These are phyloP conservation scores for Triplophysa rosa DNA, from an alignment of 2,113 vertebrate genomes.

Conservation along the genomic window DNA sequence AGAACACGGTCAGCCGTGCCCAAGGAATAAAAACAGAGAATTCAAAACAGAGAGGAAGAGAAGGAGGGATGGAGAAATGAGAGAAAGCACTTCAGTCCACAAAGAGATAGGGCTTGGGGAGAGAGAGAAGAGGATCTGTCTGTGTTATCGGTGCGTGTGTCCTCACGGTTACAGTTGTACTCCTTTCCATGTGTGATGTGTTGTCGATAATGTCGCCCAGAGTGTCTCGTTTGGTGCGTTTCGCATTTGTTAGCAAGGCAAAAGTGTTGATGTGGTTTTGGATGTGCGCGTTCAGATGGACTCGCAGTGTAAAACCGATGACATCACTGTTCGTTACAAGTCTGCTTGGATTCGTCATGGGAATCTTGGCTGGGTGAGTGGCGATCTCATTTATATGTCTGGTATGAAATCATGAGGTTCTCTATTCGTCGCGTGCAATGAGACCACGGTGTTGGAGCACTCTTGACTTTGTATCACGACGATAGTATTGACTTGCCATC, in stretches of 20 bases:
- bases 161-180: slow-evolving; percentile 68
- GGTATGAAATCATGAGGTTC: slow-evolving; percentile 20
- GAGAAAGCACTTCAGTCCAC: slow-evolving; percentile 70
- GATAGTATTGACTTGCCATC: slow-evolving; percentile 58
- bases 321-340: slow-evolving; percentile 24
- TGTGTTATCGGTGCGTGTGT: slow-evolving; percentile 72
- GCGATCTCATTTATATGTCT: slow-evolving; percentile 31
- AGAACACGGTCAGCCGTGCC: slow-evolving; percentile 67
- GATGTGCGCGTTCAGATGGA: slow-evolving; percentile 7
- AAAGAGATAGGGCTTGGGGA: slow-evolving; percentile 54
- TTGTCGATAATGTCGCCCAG: slow-evolving; percentile 58
- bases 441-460: slow-evolving; percentile 15
- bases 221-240: slow-evolving; percentile 58
- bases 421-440: slow-evolving; percentile 44
- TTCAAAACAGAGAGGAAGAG: slow-evolving; percentile 67
- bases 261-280: slow-evolving; percentile 29
- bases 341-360: not conserved
- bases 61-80: slow-evolving; percentile 56
- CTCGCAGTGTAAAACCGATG: slow-evolving; percentile 31
- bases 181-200: slow-evolving; percentile 65
- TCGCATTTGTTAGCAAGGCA: slow-evolving; percentile 35
- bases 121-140: slow-evolving; percentile 42
- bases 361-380: slow-evolving; percentile 34
- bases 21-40: slow-evolving; percentile 61
- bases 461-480: slow-evolving; percentile 42